Conservation (phyloP, 2,797 vertebrate genomes). For the Threskiornis aethiopicus region DNA sequence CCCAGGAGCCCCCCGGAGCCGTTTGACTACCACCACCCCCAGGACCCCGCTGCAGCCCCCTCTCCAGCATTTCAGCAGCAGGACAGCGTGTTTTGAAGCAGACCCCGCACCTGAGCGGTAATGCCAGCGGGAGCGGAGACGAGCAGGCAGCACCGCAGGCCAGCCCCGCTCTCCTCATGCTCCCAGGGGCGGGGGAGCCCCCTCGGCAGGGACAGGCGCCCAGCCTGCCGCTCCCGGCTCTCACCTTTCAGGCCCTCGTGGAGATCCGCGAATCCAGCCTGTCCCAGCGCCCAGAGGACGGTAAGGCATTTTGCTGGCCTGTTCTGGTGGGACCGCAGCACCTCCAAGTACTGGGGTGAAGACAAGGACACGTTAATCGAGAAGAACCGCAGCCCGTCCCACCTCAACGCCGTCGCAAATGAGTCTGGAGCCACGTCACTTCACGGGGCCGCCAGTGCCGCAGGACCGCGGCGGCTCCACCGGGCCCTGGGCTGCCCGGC, state of each 20-base stretch:
- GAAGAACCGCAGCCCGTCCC: neutral
- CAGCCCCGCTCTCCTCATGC: neutral
- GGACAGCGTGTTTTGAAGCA: rapidly evolving
- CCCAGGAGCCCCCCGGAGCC: rapidly evolving
- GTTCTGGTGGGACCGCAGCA: constrained; percentile 89
- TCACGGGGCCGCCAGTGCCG: no score
- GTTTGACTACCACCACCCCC: no score
- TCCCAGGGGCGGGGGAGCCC: neutral
- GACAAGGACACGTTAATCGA: rapidly evolving
- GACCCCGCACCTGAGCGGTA: rapidly evolving
- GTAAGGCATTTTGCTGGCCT: constrained; percentile 88
- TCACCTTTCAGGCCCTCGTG: constrained; percentile 91
- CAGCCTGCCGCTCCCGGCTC: rapidly evolving
- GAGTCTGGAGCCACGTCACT: neutral
- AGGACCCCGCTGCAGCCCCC: neutral
- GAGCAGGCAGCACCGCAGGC: rapidly evolving
- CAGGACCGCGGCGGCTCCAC: neutral
- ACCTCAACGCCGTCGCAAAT: neutral
- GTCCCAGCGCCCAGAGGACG: constrained; percentile 95
- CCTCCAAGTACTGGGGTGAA: constrained; percentile 86
- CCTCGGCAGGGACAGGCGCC: rapidly evolving
- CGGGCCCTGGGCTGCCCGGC: rapidly evolving
- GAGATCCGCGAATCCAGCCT: constrained; percentile 89
- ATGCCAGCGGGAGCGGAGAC: rapidly evolving
- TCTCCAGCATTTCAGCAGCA: neutral